These are phyloP conservation scores for Tenthredo mesomela DNA, from an alignment of 2,888 invertebrate species.

Conservation along the genomic window DNA sequence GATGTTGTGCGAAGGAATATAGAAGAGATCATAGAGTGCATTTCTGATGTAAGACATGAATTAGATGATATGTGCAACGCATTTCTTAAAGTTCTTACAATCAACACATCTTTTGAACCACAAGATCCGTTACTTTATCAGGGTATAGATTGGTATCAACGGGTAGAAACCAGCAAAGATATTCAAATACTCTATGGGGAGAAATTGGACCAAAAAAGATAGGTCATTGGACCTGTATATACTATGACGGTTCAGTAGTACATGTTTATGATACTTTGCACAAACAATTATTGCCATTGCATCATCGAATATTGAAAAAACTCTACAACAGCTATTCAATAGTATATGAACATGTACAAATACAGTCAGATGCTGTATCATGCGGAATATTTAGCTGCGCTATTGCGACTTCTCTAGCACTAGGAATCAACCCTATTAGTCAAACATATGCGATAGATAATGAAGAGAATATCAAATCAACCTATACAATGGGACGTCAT, in stretches of 20 bases:
- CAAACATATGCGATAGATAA: not conserved
- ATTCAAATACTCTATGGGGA: not conserved
- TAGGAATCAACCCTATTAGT: not conserved
- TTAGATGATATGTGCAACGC: not conserved
- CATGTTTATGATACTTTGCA: slow-evolving; percentile 31
- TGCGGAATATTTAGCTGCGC: slow-evolving; percentile 12
- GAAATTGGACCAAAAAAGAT: too few species aligned
- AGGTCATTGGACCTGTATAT: too few species aligned
- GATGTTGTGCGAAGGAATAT: not conserved
- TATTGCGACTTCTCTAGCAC: slow-evolving; percentile 14
- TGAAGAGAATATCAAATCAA: not conserved
- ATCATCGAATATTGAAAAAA: not conserved
- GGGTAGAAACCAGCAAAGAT: not conserved
- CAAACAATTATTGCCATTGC: slow-evolving; percentile 9
- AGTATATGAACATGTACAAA: slow-evolving; percentile 15
- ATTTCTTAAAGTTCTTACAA: not conserved
- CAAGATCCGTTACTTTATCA: not conserved
- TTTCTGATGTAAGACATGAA: not conserved
- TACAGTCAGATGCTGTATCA: slow-evolving; percentile 6
- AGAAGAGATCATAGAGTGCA: not conserved
- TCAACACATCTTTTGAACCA: not conserved
- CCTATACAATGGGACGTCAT: not conserved
- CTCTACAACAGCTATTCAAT: not conserved
- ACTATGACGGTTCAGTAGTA: slow-evolving; percentile 13
- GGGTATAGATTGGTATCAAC: not conserved